Base-by-base conservation (phyloP, 1,140 invertebrate genomes). In the Capitella teleta region DNA sequence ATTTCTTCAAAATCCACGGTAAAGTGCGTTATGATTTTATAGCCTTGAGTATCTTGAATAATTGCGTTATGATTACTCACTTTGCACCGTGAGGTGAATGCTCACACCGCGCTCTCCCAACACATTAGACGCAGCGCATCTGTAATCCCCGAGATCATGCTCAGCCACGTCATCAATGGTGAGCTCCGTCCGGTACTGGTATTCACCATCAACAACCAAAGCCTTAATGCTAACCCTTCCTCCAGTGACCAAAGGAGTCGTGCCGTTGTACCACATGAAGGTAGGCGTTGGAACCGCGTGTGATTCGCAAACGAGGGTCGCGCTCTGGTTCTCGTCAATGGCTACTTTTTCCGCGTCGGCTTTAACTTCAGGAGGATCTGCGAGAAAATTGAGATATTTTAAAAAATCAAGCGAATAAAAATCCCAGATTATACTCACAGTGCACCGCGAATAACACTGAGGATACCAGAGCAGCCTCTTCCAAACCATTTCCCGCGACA, bases 261-360 rank as follows among this genome's bases (percentile, higher is more conserved):
- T 45, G 43, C 26, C 43, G n/a, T 45, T 45, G 28, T 45, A 45
- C 43, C 43, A 45, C n/a, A 5, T 28, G 45, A 61, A 59, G 1
- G 21, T 36, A 6, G 60, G 60, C 1, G 45, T n/a, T 4, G 62
- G 62, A 41, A 55, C 52, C 4, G 57, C 56, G 14, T 61, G 55
- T 2, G 57, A 49, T 10, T 23, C 12, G 47, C 60, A 62, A 12
- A 36, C 36, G 10, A 62, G 23, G 1, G 28, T 47, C 2, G 56
- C 53, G 5, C 38, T 41, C 10, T 57, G 40, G 16, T 44, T 44
- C 3, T 55, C 25, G 12, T 53, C 47, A 0, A 57, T 55, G 6
- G 60, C 61, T 5, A 61, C 47, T 24, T 55, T 49, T 14, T 41
- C 36, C 1, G 4, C 24, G 10, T 14, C n/a, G 3, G 36, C 41